Percentiles rank a stretch among this genome's conserved stretches.
Conservation (phyloP, 2,888 invertebrate genomes). For the Polymixis lichenea region DNA sequence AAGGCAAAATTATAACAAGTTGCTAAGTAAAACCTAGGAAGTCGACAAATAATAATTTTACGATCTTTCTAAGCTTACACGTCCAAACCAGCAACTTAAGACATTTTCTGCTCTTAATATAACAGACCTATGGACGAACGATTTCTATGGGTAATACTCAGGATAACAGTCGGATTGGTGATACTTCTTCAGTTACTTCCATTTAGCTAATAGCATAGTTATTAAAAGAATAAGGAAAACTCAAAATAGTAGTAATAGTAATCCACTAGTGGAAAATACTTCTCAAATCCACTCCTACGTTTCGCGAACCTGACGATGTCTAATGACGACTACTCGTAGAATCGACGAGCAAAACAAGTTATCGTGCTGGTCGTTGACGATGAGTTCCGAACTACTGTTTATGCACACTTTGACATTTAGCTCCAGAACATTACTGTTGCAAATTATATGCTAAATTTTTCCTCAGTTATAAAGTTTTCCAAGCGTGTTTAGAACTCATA, state of each 20-base stretch:
- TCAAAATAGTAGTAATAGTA: not conserved
- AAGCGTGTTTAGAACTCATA: not conserved
- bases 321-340: not conserved
- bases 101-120: not conserved
- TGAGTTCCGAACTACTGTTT: conserved; percentile 35
- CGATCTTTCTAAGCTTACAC: not conserved
- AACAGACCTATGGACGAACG: not conserved
- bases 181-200: not conserved
- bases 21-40: not conserved
- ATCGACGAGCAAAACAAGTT: conserved; percentile 22
- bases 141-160: not conserved
- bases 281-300: not conserved
- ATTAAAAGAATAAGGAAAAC: not conserved
- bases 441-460: conserved; percentile 38
- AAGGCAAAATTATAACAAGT: not conserved
- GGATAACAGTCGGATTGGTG: not conserved
- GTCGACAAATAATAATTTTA: not conserved
- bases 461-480: conserved; percentile 23
- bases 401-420: conserved; percentile 36
- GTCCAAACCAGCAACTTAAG: not conserved
- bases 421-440: conserved; percentile 22
- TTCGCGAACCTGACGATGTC: not conserved
- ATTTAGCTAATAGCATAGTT: not conserved
- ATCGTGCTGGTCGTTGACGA: conserved; percentile 11
- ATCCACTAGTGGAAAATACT: not conserved